Conservation (phyloP, 2,113 vertebrate species). For the Lethenteron reissneri region DNA sequence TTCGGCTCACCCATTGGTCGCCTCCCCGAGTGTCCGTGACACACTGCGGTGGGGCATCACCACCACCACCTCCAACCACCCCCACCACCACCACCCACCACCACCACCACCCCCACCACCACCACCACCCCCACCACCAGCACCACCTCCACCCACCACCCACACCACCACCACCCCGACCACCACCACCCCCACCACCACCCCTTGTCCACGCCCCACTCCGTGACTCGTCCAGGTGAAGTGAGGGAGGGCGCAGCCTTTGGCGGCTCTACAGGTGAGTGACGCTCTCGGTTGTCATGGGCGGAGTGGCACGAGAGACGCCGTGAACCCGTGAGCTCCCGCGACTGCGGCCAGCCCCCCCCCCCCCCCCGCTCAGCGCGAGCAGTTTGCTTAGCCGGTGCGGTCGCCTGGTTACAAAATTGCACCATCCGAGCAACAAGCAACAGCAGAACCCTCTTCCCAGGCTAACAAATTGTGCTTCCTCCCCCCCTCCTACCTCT, state of each 20-base stretch:
- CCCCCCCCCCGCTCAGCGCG: constrained; percentile 10
- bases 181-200: constrained; percentile 10
- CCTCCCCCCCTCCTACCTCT: constrained; percentile 10
- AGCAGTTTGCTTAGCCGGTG: constrained; percentile 22
- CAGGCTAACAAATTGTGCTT: constrained; percentile 26
- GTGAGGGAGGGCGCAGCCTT: constrained; percentile 12
- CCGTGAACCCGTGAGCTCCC: constrained; percentile 13
- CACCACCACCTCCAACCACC: neutral
- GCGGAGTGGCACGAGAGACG: constrained; percentile 22
- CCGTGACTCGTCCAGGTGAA: constrained; percentile 15
- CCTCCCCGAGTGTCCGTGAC: constrained; percentile 12
- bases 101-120: constrained; percentile 7
- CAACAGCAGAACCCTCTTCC: constrained; percentile 27
- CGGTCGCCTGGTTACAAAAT: constrained; percentile 26
- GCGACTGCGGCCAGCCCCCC: constrained; percentile 18
- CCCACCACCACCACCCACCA: constrained; percentile 1
- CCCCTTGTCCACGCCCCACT: constrained; percentile 7
- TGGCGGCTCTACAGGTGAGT: constrained; percentile 16
- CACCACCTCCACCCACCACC: neutral
- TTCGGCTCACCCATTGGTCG: constrained; percentile 15
- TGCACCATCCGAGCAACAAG: constrained; percentile 21
- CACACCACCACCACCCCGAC: constrained; percentile 10
- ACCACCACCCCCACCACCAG: neutral
- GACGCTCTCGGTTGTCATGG: constrained; percentile 10
- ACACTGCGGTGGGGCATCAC: constrained; percentile 14